phyloP scores from a whole-genome alignment of 2,113 vertebrate genomes.

The Dromaius novaehollandiae region DNA sequence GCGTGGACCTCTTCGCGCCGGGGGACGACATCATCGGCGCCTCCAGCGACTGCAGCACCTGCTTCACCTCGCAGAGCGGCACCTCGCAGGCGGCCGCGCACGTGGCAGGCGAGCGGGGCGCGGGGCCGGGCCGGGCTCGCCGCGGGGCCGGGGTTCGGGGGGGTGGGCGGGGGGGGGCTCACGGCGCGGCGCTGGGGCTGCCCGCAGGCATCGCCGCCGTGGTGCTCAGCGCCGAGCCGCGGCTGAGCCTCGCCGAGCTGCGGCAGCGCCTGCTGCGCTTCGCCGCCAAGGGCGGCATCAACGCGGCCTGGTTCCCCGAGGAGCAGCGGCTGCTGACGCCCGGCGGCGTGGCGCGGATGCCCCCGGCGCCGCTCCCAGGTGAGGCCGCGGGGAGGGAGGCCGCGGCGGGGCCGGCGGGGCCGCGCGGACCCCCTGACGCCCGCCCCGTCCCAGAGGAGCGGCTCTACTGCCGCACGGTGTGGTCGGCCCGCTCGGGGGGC shows the following conservation, averaged over 20 bases:
- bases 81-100: conserved; percentile 90
- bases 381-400: neutral
- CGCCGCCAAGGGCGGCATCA: conserved; percentile 75
- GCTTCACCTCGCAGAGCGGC: conserved; percentile 86
- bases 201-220: conserved; percentile 80
- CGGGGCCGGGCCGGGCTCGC: fast-evolving
- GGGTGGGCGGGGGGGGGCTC: no score
- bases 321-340: conserved; percentile 80
- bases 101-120: conserved; percentile 77
- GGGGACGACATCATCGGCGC: conserved; percentile 89
- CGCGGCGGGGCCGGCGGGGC: no score
- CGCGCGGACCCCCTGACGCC: no score
- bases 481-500: conserved; percentile 81
- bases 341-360: conserved; percentile 80
- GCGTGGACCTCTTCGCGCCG: conserved; percentile 89
- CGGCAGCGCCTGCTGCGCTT: conserved; percentile 82
- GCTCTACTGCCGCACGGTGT: conserved; percentile 87
- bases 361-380: conserved; percentile 49
- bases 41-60: conserved; percentile 90
- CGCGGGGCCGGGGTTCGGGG: no score
- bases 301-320: conserved; percentile 75
- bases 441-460: conserved; percentile 46
- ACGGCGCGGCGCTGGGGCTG: neutral
- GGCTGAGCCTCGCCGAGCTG: conserved; percentile 74
- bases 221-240: conserved; percentile 77